A percentile compares a stretch with the other conserved stretches of the same genome.
Conservation (phyloP, 2,113 vertebrate genomes). For the Calypte anna region DNA sequence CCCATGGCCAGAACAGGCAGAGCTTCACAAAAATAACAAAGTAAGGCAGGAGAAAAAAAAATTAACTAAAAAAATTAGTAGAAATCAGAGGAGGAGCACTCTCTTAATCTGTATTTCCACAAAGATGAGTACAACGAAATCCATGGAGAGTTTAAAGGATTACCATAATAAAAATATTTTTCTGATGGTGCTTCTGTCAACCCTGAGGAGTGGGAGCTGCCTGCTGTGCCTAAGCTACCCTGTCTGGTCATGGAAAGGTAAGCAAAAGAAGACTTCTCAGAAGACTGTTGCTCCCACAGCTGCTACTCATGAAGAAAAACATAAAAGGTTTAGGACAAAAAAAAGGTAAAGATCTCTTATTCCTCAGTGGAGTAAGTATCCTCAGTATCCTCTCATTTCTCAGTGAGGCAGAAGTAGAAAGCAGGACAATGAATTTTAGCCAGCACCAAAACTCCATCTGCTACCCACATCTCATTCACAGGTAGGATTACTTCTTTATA, state of each 20-base stretch:
- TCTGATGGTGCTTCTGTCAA: background rate
- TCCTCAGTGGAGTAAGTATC: background rate
- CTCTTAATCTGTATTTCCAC: background rate
- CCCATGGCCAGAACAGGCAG: background rate
- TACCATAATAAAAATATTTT: background rate
- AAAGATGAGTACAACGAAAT: background rate
- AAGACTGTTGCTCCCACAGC: background rate
- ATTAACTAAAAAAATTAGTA: background rate
- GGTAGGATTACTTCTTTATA: fast-evolving
- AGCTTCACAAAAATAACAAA: background rate
- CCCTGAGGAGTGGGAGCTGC: background rate
- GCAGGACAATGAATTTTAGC: background rate
- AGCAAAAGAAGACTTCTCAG: background rate
- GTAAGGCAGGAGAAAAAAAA: background rate
- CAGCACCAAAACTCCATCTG: fast-evolving
- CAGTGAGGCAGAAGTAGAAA: background rate
- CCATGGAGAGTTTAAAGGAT: background rate
- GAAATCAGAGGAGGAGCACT: background rate
- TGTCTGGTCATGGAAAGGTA: background rate
- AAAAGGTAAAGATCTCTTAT: background rate
- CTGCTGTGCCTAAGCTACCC: background rate
- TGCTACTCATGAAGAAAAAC: background rate
- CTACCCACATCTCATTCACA: background rate
- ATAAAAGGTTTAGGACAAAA: background rate
- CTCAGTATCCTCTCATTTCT: too few species aligned